Base-by-base conservation (phyloP, 2,113 vertebrate species). In the Tursiops truncatus region DNA sequence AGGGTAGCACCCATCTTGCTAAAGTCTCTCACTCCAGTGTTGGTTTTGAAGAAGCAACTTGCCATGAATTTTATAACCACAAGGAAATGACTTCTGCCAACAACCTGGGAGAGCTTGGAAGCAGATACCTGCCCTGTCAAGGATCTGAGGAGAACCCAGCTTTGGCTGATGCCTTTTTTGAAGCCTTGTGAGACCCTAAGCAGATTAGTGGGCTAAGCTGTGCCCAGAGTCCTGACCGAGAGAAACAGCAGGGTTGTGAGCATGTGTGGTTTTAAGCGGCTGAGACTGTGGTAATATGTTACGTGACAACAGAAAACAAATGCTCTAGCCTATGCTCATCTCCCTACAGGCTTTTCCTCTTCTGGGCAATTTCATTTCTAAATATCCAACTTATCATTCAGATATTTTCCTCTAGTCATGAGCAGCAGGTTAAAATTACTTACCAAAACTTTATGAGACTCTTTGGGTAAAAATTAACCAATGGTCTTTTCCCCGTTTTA, bases 401-500 rank as follows among this genome's bases (percentile, higher is more conserved):
- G 44, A 73, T 44, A 15, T 3, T 62, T 56, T 77, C 31, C 25
- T 77, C 76, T 60, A 94, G 62, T 36, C 38, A 21, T 82, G 47
- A 26, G 58, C 7, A 87, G 12, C 21, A 83, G 28, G 6, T 91
- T 91, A 60, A 91, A 76, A 44, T 63, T 26, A 73, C 33, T 83
- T 60, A 60, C 7, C 20, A 15, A 60, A 47, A 62, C 20, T 53
- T 91, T 28, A 62, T 65, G 71, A 71, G 25, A 91, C 8, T 73
- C 12, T 70, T 91, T 71, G 70, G 23, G 65, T 63, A 87, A 87
- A 94, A 82, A 87, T 62, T 86, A 88, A 83, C 56, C 62, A 85
- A 31, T 28, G 6, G 65, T 15, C 44, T 60, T 88, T 79, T 17
- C 31, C 38, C 25, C 2, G 0, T 47, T 91, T 73, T 81, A 84